These are phyloP conservation scores for Calephelis perditalis DNA, from an alignment of 2,888 invertebrate species.

Conservation along the genomic window DNA sequence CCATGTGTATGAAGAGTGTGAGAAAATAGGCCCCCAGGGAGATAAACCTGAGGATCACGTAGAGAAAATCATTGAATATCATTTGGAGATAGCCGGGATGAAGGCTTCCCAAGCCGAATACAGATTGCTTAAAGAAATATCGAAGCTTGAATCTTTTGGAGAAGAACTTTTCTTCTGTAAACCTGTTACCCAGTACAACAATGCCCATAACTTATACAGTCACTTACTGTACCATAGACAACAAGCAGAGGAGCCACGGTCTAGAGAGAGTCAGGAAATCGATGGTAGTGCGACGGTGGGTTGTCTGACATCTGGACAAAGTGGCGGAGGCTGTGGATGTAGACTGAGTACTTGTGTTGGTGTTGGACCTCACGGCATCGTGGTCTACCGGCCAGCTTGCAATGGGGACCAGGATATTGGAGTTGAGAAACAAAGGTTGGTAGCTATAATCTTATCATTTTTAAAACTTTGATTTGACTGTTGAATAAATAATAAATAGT, in stretches of 20 bases:
- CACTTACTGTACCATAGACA: conserved; percentile 81
- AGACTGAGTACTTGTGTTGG: conserved; percentile 79
- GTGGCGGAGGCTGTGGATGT: conserved; percentile 65
- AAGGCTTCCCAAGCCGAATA: conserved; percentile 89
- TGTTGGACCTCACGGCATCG: conserved; percentile 91
- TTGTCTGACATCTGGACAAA: conserved; percentile 62
- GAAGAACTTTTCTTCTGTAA: conserved; percentile 90
- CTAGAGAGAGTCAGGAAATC: conserved; percentile 63
- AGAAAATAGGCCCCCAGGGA: conserved; percentile 79
- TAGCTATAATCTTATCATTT: neutral
- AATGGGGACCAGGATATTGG: conserved; percentile 77
- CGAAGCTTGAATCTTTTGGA: conserved; percentile 88
- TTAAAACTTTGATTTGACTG: no score
- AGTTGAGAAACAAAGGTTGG: conserved; percentile 81
- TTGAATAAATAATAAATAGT: no score
- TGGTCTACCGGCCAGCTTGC: conserved; percentile 79
- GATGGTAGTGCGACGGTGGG: conserved; percentile 69
- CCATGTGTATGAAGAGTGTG: conserved; percentile 80
- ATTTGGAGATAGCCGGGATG: conserved; percentile 81
- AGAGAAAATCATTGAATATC: conserved; percentile 80
- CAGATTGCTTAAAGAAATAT: conserved; percentile 88
- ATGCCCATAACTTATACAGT: conserved; percentile 87
- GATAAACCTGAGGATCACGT: conserved; percentile 81
- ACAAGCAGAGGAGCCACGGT: conserved; percentile 68
- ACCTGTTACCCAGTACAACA: conserved; percentile 73